phyloP scores from a whole-genome alignment of 2,888 invertebrate species.

The Acanthosoma haemorrhoidale region DNA sequence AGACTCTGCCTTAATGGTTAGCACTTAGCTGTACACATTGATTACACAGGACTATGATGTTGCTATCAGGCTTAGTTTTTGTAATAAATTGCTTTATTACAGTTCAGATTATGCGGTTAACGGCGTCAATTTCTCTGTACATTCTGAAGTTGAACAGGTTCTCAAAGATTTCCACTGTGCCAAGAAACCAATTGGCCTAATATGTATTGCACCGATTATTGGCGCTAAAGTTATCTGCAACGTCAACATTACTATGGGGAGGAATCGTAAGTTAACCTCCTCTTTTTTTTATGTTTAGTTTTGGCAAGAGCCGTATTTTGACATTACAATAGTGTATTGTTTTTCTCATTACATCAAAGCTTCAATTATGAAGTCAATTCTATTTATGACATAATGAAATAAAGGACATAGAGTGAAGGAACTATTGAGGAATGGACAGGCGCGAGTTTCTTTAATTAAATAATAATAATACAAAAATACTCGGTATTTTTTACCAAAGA shows the following conservation, averaged over 20 bases:
- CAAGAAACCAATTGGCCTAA: slow-evolving; percentile 52
- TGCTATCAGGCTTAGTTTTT: neutral
- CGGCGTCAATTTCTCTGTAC: slow-evolving; percentile 49
- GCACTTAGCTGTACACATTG: neutral
- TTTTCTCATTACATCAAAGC: too few species aligned
- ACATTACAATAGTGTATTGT: too few species aligned
- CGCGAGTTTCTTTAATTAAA: too few species aligned
- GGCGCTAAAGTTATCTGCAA: slow-evolving; percentile 49
- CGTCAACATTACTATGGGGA: slow-evolving; percentile 47
- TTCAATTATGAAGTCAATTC: too few species aligned
- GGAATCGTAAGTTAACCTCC: slow-evolving; percentile 45
- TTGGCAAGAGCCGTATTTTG: too few species aligned
- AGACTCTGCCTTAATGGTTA: too few species aligned
- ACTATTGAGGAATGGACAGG: too few species aligned
- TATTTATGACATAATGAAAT: too few species aligned
- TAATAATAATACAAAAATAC: too few species aligned
- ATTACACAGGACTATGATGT: neutral
- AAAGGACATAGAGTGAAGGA: too few species aligned
- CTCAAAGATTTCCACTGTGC: slow-evolving; percentile 50
- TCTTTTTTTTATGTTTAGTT: too few species aligned
- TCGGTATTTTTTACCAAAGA: too few species aligned
- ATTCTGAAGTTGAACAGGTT: slow-evolving; percentile 48
- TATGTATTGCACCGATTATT: slow-evolving; percentile 53
- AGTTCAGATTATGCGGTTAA: slow-evolving; percentile 52
- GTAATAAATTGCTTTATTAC: slow-evolving; percentile 25